Conservation (phyloP, 2,888 invertebrate species). For the Julus scandinavius region DNA sequence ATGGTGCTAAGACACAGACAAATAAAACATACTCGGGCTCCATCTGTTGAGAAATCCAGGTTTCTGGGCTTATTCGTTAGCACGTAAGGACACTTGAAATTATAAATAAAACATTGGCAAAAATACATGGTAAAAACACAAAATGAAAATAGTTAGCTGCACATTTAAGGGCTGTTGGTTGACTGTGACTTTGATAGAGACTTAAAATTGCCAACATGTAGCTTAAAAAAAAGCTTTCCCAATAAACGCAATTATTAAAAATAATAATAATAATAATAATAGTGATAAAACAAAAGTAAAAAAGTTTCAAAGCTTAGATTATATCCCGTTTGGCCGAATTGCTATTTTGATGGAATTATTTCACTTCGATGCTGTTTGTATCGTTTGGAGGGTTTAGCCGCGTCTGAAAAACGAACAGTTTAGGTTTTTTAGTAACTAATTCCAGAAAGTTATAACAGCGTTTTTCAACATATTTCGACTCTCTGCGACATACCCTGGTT, state of each 20-base stretch:
- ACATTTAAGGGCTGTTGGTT: constrained; percentile 51
- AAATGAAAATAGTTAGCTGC: constrained; percentile 50
- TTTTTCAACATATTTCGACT: no score
- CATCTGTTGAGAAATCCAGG: no score
- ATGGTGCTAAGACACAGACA: no score
- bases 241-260: neutral
- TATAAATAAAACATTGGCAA: constrained; percentile 13
- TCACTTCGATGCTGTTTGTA: constrained; percentile 54
- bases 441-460: no score
- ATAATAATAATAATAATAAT: neutral
- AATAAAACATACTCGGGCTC: no score
- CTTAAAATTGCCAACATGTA: neutral
- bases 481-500: no score
- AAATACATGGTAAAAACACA: constrained; percentile 13
- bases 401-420: constrained; percentile 70
- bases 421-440: neutral
- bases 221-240: constrained; percentile 8
- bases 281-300: neutral
- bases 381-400: constrained; percentile 73
- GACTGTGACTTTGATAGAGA: neutral
- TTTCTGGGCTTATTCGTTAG: no score
- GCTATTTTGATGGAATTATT: neutral
- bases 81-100: neutral
- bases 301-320: constrained; percentile 29
- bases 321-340: neutral